Evolutionary conservation across 2,113 vertebrate genomes (phyloP).

Genomic region (Potamarius usumacintae): DNA sequence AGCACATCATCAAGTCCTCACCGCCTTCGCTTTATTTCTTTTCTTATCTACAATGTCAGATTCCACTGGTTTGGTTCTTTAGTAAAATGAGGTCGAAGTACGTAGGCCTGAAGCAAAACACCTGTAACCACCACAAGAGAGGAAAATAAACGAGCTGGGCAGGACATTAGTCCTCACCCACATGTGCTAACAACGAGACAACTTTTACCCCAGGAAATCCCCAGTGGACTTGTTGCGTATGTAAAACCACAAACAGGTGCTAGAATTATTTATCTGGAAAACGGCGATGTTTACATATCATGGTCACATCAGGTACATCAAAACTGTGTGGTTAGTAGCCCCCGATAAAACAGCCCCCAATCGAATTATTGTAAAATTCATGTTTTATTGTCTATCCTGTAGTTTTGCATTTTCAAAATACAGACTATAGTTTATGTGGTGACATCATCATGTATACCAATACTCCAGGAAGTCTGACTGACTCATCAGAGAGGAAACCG

Average conservation of each 20-base stretch:
- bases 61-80: neutral
- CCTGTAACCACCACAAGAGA: constrained; percentile 11
- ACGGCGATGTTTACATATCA: neutral
- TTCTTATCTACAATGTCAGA: neutral
- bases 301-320: neutral
- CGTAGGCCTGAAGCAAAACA: constrained; percentile 13
- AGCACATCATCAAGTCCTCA: neutral
- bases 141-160: neutral
- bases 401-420: neutral
- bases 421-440: neutral
- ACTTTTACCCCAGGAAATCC: constrained; percentile 29
- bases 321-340: neutral
- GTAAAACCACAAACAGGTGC: constrained; percentile 16
- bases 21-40: neutral
- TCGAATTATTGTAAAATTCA: neutral
- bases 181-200: neutral
- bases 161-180: constrained; percentile 21
- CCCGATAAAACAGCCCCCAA: neutral
- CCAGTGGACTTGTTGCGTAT: constrained; percentile 4
- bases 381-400: neutral
- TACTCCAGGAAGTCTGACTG: neutral
- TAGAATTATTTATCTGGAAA: neutral
- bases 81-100: neutral
- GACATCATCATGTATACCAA: neutral
- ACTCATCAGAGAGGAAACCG: neutral